A percentile compares a stretch with the other conserved stretches of the same genome.
phyloP scores from a whole-genome alignment of 2,888 invertebrate genomes.

The Tenthredo distinguenda region DNA sequence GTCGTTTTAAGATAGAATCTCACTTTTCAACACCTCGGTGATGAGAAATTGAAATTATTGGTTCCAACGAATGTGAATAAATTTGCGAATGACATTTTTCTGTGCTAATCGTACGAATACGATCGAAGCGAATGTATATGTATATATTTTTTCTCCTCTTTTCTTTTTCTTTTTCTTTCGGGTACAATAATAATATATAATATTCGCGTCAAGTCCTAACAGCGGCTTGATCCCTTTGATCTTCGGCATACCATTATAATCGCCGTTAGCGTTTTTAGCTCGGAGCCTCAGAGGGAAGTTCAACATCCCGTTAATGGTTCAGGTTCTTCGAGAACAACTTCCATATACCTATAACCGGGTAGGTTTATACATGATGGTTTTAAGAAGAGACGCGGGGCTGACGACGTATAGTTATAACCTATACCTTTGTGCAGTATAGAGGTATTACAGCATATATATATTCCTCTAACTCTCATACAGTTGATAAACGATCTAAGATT shows the following conservation, averaged over 20 bases:
- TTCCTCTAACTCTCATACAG: constrained; percentile 2
- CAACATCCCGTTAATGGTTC: constrained; percentile 59
- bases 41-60: too few relatives aligned
- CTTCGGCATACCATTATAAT: constrained; percentile 58
- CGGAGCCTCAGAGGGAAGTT: constrained; percentile 49
- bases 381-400: not conserved
- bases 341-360: constrained; percentile 22
- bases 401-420: not conserved
- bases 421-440: not conserved
- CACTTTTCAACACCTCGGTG: too few relatives aligned
- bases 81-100: too few relatives aligned
- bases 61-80: too few relatives aligned
- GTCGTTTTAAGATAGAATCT: too few relatives aligned
- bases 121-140: too few relatives aligned
- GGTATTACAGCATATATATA: not conserved
- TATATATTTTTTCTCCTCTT: not conserved
- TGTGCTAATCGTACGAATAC: not conserved
- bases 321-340: constrained; percentile 53
- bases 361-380: not conserved
- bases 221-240: constrained; percentile 41
- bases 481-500: constrained; percentile 4
- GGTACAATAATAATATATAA: not conserved
- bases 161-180: not conserved
- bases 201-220: constrained; percentile 31
- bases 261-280: constrained; percentile 54